phyloP scores from a whole-genome alignment of 2,113 vertebrate species.

The Saiga tatarica region DNA sequence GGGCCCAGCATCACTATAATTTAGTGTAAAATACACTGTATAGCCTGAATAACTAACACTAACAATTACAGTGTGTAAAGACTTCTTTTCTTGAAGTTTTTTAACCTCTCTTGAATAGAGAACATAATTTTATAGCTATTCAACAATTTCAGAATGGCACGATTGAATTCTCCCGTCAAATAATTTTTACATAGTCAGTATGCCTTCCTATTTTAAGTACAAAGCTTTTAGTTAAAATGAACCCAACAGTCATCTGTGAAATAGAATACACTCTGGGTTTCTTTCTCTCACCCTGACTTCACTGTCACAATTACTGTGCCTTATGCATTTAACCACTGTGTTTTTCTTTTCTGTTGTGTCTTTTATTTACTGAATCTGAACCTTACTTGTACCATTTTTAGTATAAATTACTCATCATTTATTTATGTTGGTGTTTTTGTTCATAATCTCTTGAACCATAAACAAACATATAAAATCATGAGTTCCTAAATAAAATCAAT shows the following conservation, averaged over 20 bases:
- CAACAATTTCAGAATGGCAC: conserved; percentile 1
- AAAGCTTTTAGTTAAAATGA: background rate
- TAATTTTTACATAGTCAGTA: background rate
- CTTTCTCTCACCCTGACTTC: background rate
- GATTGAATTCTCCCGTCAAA: background rate
- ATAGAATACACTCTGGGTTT: background rate
- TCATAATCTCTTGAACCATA: background rate
- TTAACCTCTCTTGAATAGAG: background rate
- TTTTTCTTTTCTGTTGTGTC: background rate
- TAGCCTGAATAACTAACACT: background rate
- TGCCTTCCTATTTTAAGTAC: background rate
- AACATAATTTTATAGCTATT: background rate
- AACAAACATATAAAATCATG: background rate
- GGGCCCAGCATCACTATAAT: background rate
- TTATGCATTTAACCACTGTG: background rate
- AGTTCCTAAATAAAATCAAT: background rate
- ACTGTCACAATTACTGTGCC: background rate
- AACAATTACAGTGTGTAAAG: background rate
- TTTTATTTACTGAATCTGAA: background rate
- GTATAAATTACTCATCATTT: background rate
- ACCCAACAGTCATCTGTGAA: background rate
- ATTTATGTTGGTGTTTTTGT: conserved; percentile 2
- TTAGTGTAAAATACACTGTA: background rate
- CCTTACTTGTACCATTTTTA: background rate
- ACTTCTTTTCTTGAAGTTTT: background rate